Percentiles rank a stretch among this genome's conserved stretches.
phyloP scores from a whole-genome alignment of 2,888 invertebrate species.

The Heliconius charithonia region DNA sequence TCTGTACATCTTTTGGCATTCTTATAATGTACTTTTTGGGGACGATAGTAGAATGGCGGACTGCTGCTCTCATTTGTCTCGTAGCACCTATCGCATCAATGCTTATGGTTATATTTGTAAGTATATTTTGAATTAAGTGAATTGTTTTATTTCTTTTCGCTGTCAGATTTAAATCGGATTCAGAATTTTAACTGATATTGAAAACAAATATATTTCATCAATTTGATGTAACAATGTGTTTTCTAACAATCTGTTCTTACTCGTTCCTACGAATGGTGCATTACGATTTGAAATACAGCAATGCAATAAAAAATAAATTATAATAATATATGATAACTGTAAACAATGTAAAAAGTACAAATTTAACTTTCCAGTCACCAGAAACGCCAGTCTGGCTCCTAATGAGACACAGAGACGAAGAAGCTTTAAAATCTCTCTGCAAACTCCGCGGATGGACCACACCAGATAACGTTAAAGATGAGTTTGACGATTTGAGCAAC shows the following conservation, averaged over 20 bases:
- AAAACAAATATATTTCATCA: background rate
- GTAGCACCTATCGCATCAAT: conserved; percentile 77
- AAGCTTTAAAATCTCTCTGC: conserved; percentile 79
- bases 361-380: conserved; percentile 69
- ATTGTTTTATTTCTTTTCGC: background rate
- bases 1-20: conserved; percentile 76
- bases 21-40: conserved; percentile 80
- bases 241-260: background rate
- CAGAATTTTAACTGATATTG: background rate
- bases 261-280: too few relatives aligned
- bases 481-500: conserved; percentile 69
- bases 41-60: conserved; percentile 77
- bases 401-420: conserved; percentile 75
- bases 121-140: conserved; percentile 38
- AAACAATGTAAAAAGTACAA: too few relatives aligned
- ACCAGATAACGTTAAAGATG: conserved; percentile 73
- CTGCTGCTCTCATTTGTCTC: conserved; percentile 76
- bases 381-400: conserved; percentile 84
- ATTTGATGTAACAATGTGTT: background rate
- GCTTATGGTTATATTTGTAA: conserved; percentile 77
- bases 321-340: background rate
- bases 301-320: too few relatives aligned
- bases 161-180: background rate
- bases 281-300: too few relatives aligned
- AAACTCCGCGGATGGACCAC: conserved; percentile 83